These are phyloP conservation scores for Diadumene lineata DNA, from an alignment of 92 coral and sea anemone species.

Conservation along the genomic window DNA sequence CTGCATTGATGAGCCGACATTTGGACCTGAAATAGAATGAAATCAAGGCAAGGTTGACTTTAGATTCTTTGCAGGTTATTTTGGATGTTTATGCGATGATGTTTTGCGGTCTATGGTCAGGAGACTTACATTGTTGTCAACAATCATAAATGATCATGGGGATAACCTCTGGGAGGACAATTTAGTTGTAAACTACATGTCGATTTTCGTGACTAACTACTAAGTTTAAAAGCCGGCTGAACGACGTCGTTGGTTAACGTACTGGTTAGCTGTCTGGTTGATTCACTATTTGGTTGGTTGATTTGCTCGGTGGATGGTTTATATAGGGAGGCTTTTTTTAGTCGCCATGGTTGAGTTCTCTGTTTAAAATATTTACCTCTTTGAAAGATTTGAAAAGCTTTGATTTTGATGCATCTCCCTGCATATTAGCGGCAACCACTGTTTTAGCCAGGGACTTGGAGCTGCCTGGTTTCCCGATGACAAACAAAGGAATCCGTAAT, in stretches of 20 bases:
- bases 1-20: slow-evolving; percentile 80
- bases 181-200: not conserved
- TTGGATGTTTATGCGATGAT: not conserved
- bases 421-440: slow-evolving; percentile 75
- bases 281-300: not conserved
- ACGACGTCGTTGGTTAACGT: not conserved
- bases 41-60: not conserved
- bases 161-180: not conserved
- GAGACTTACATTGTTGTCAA: not conserved
- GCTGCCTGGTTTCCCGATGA: slow-evolving; percentile 88
- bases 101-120: not conserved
- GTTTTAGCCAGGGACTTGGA: slow-evolving; percentile 80
- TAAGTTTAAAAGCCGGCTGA: not conserved
- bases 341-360: not conserved
- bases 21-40: slow-evolving; percentile 44
- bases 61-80: not conserved
- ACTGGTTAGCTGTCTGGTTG: not conserved
- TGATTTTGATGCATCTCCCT: slow-evolving; percentile 75
- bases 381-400: slow-evolving; percentile 63
- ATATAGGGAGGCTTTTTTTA: not conserved
- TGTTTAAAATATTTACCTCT: slow-evolving; percentile 38
- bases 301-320: not conserved
- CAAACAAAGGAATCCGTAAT: slow-evolving; percentile 85
- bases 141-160: not conserved
- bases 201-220: too few relatives aligned